These are phyloP conservation scores for Pelodytes ibericus DNA, from an alignment of 2,797 vertebrate species.

Conservation along the genomic window DNA sequence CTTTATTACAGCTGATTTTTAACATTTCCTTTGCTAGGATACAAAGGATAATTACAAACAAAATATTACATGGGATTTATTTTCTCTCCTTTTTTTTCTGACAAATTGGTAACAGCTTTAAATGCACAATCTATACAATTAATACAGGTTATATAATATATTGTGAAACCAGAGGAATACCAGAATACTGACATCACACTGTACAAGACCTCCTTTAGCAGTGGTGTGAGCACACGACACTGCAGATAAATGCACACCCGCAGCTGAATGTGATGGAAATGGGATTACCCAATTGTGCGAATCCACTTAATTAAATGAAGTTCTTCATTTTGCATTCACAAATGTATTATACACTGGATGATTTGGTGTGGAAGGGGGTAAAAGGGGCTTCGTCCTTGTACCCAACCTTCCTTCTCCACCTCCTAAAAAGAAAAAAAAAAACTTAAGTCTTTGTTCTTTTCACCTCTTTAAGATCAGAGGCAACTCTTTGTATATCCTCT, in stretches of 20 bases:
- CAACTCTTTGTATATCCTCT: neutral
- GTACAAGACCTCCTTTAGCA: slow-evolving; percentile 75
- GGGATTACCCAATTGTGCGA: slow-evolving; percentile 5
- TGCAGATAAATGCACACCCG: slow-evolving; percentile 72
- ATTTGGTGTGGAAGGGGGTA: neutral
- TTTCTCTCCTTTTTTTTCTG: slow-evolving; percentile 85
- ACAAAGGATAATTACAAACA: slow-evolving; percentile 99
- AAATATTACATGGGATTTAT: slow-evolving; percentile 95
- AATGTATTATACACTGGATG: slow-evolving; percentile 35
- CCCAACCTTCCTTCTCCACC: too few relatives aligned
- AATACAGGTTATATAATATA: slow-evolving; percentile 99
- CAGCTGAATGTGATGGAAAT: slow-evolving; percentile 57
- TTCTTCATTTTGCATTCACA: slow-evolving; percentile 57
- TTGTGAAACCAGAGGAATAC: slow-evolving; percentile 85
- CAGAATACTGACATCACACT: slow-evolving; percentile 93
- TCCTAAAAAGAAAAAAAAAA: neutral
- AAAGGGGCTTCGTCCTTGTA: too few relatives aligned
- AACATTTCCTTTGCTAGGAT: slow-evolving; percentile 93
- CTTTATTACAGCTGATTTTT: slow-evolving; percentile 99
- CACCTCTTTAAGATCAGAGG: neutral
- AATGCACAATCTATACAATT: slow-evolving; percentile 98
- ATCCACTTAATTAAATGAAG: slow-evolving; percentile 53
- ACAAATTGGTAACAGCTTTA: slow-evolving; percentile 95
- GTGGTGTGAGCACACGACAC: slow-evolving; percentile 65
- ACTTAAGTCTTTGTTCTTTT: neutral